phyloP scores from a whole-genome alignment of 2,797 vertebrate genomes.

The Sebastiscus albofasciatus region DNA sequence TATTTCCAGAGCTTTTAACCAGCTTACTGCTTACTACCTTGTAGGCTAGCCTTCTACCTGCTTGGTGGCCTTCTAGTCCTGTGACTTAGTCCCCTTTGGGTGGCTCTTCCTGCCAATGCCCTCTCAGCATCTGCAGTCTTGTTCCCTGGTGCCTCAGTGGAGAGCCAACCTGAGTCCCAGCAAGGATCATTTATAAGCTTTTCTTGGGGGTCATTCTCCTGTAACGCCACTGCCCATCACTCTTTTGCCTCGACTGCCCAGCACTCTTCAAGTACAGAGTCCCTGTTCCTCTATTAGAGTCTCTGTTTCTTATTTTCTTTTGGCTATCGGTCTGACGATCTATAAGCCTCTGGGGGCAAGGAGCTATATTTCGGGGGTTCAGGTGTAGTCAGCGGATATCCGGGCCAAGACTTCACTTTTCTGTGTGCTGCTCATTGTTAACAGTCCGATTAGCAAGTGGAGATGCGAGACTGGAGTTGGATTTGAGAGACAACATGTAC shows the following conservation, averaged over 20 bases:
- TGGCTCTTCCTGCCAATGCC: neutral
- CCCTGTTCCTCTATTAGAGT: neutral
- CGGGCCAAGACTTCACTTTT: no score
- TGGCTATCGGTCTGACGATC: no score
- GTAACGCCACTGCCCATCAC: neutral
- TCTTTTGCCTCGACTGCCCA: neutral
- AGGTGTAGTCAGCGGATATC: no score
- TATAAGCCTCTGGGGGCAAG: no score
- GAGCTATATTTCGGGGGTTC: no score
- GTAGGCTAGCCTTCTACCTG: neutral
- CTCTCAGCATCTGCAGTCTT: neutral
- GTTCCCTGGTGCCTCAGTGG: neutral
- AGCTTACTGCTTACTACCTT: neutral
- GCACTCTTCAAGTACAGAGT: neutral
- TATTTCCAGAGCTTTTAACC: neutral
- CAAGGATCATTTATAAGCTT: neutral
- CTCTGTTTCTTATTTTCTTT: neutral
- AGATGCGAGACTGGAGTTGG: no score
- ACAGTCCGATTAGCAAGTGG: no score
- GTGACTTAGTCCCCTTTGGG: neutral
- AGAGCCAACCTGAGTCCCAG: neutral
- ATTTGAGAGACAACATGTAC: no score
- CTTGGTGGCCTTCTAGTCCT: neutral
- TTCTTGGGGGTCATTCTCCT: neutral
- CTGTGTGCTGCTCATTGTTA: no score